phyloP scores from a whole-genome alignment of 2,113 vertebrate species.

The Orycteropus afer region DNA sequence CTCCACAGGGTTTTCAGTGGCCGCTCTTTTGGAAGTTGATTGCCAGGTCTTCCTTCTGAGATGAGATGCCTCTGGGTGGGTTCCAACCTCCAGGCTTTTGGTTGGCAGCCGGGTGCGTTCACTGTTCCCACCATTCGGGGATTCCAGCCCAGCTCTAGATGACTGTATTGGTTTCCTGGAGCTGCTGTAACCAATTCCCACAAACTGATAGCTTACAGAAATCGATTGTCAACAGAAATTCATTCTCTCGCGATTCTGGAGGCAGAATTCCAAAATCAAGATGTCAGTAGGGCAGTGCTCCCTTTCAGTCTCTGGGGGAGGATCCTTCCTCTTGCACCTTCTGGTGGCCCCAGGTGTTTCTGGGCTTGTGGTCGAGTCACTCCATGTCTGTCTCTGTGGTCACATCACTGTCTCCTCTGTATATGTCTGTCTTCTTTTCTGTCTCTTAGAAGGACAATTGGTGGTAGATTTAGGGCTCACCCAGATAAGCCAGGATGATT shows the following conservation, averaged over 20 bases:
- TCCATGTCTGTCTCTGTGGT: background rate
- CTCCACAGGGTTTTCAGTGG: background rate
- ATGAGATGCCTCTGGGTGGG: background rate
- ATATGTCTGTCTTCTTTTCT: background rate
- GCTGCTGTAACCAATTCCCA: background rate
- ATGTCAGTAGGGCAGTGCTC: rapidly evolving
- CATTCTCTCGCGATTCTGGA: rapidly evolving
- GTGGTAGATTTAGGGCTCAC: background rate
- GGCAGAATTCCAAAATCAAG: background rate
- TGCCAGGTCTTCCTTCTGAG: background rate
- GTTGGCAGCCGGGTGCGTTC: background rate
- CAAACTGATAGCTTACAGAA: background rate
- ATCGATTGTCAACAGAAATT: background rate
- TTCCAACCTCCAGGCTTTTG: background rate
- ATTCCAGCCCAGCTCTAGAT: background rate
- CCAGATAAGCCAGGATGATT: background rate
- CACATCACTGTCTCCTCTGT: rapidly evolving
- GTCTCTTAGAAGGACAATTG: background rate
- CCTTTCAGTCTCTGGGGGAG: background rate
- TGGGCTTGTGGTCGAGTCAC: background rate
- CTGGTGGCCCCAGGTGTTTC: rapidly evolving
- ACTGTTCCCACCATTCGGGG: background rate
- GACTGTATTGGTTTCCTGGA: background rate
- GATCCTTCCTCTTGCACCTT: too few relatives aligned
- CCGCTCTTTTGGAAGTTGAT: background rate